Percentiles rank a stretch among this genome's conserved stretches.
phyloP scores from a whole-genome alignment of 2,113 vertebrate species.

The Myotis davidii region DNA sequence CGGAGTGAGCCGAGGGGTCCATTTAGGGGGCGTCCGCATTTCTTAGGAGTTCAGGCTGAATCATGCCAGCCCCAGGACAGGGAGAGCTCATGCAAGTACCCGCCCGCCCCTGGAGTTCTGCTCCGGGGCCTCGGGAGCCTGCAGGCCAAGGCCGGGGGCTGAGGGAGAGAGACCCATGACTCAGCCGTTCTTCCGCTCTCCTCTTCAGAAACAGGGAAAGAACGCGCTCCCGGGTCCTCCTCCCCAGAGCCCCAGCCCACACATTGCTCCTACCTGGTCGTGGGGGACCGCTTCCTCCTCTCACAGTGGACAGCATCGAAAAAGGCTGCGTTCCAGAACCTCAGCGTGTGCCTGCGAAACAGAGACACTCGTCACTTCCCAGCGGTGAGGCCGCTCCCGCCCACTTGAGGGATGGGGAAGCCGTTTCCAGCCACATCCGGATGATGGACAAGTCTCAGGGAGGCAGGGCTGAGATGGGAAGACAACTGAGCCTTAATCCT shows the following conservation, averaged over 20 bases:
- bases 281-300: constrained; percentile 96
- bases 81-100: constrained; percentile 66
- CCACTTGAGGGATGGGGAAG: rapidly evolving
- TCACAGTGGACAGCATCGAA: constrained; percentile 98
- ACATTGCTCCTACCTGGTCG: constrained; percentile 91
- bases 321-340: constrained; percentile 98
- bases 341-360: constrained; percentile 91
- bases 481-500: rapidly evolving
- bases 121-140: constrained; percentile 24
- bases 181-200: not conserved
- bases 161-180: not conserved
- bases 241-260: not conserved
- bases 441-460: rapidly evolving
- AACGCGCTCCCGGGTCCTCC: not conserved
- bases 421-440: rapidly evolving
- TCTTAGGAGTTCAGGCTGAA: constrained; percentile 42
- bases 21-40: not conserved
- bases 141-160: not conserved
- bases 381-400: rapidly evolving
- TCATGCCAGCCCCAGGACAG: constrained; percentile 61
- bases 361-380: rapidly evolving
- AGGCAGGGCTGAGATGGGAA: not conserved
- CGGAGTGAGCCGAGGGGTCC: not conserved
- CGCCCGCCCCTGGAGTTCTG: not conserved
- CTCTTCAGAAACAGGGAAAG: not conserved